Evolutionary conservation across 2,113 vertebrate genomes (phyloP).

Genomic region (Ciconia maguari): DNA sequence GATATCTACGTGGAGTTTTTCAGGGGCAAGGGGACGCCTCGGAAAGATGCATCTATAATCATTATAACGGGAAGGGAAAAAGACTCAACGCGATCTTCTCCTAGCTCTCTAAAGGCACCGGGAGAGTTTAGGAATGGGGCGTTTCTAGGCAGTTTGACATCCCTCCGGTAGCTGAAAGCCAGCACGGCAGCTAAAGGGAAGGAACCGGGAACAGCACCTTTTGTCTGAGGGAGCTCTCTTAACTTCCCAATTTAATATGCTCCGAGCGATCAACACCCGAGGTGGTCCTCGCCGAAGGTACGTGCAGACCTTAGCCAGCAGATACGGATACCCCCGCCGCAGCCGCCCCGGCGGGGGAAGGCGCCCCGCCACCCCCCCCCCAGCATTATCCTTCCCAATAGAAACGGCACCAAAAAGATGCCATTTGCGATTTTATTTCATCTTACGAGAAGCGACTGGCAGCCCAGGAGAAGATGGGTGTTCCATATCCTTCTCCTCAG

Average conservation of each 20-base stretch:
- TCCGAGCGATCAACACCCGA: not conserved
- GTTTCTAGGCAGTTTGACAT: slow-evolving; percentile 10
- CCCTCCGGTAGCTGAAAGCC: not conserved
- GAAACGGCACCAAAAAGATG: not conserved
- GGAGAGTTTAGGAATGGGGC: slow-evolving; percentile 1
- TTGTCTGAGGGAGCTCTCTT: slow-evolving; percentile 45
- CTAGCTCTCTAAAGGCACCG: slow-evolving; percentile 8
- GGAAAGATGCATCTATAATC: slow-evolving; percentile 48
- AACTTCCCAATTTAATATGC: not conserved
- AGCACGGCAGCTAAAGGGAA: not conserved
- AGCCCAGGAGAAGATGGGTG: not conserved
- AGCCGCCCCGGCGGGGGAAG: too few species aligned
- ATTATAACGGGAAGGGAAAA: slow-evolving; percentile 13
- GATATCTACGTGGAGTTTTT: slow-evolving; percentile 61
- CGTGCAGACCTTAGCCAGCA: not conserved
- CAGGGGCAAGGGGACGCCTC: slow-evolving; percentile 53
- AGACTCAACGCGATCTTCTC: slow-evolving; percentile 20
- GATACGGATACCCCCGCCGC: not conserved
- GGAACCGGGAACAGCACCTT: not conserved
- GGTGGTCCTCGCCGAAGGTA: not conserved
- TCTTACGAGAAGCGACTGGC: not conserved
- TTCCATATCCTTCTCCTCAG: not conserved
- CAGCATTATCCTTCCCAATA: not conserved
- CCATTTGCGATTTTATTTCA: not conserved
- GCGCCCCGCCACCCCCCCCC: too few species aligned